Percentiles rank a stretch among this genome's conserved stretches.
phyloP scores from a whole-genome alignment of 2,888 invertebrate species.

The Pammene fasciana region DNA sequence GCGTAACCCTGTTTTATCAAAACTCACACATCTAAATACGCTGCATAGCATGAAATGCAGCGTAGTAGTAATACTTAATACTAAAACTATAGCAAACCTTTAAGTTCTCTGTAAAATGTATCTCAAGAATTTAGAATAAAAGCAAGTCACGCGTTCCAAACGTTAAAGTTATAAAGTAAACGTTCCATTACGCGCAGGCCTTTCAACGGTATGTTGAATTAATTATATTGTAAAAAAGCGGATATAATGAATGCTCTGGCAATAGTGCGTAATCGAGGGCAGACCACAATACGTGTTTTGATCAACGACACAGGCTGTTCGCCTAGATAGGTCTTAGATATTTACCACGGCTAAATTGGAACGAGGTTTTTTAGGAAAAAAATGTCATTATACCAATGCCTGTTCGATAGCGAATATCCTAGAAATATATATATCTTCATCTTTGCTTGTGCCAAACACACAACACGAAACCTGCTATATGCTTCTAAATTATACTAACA shows the following conservation, averaged over 20 bases:
- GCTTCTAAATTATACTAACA: no score
- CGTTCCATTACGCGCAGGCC: slow-evolving; percentile 13
- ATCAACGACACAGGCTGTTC: slow-evolving; percentile 1
- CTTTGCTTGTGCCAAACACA: no score
- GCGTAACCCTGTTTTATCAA: no score
- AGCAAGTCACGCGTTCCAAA: slow-evolving; percentile 23
- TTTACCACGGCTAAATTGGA: neutral
- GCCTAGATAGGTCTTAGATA: neutral
- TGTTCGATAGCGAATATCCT: no score
- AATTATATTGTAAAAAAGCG: slow-evolving; percentile 27
- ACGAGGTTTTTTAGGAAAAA: neutral
- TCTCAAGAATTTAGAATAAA: slow-evolving; percentile 13
- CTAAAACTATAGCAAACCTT: neutral
- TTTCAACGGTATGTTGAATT: slow-evolving; percentile 17
- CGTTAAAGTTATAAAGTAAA: slow-evolving; percentile 11
- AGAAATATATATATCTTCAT: no score
- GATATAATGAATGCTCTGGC: slow-evolving; percentile 13
- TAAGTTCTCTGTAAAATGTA: neutral
- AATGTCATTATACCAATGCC: no score
- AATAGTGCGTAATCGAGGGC: slow-evolving; percentile 17
- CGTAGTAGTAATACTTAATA: no score
- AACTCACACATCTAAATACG: no score
- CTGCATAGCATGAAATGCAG: no score
- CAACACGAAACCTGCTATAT: no score
- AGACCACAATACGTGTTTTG: slow-evolving; percentile 13